These are phyloP conservation scores for Hyperopisus bebe DNA, from an alignment of 2,113 vertebrate genomes.

Conservation along the genomic window DNA sequence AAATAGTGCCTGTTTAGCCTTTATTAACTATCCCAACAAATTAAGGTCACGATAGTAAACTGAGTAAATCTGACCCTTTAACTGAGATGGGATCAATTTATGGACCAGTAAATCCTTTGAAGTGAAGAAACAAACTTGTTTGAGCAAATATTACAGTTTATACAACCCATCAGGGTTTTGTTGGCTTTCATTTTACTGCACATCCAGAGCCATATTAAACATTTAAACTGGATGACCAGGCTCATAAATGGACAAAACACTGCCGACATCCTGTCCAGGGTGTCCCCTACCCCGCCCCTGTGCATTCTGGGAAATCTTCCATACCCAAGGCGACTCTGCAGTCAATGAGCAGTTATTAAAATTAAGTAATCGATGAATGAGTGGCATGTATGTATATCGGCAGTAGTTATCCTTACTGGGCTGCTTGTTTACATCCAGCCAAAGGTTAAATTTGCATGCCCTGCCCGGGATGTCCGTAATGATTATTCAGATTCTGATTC, in stretches of 20 bases:
- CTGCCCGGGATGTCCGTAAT: neutral
- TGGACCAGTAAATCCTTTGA: neutral
- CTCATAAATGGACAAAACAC: neutral
- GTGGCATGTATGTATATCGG: neutral
- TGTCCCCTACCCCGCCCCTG: neutral
- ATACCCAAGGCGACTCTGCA: neutral
- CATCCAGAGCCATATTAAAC: neutral
- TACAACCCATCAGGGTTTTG: neutral
- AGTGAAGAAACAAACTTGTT: neutral
- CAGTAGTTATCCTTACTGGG: neutral
- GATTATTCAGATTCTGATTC: conserved; percentile 11
- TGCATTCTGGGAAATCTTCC: neutral
- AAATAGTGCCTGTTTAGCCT: neutral
- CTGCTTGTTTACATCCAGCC: neutral
- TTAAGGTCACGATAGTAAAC: neutral
- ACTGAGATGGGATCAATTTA: neutral
- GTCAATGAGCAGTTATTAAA: neutral
- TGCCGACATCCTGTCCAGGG: neutral
- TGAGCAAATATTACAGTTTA: neutral
- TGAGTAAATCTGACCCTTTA: neutral
- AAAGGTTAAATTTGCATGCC: conserved; percentile 12
- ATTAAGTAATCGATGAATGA: neutral
- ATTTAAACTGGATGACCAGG: neutral
- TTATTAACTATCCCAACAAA: neutral
- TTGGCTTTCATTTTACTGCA: neutral